phyloP scores from a whole-genome alignment of 37 sponge, comb jelly and placozoan genomes.

The Cladorhizidae sp. region DNA sequence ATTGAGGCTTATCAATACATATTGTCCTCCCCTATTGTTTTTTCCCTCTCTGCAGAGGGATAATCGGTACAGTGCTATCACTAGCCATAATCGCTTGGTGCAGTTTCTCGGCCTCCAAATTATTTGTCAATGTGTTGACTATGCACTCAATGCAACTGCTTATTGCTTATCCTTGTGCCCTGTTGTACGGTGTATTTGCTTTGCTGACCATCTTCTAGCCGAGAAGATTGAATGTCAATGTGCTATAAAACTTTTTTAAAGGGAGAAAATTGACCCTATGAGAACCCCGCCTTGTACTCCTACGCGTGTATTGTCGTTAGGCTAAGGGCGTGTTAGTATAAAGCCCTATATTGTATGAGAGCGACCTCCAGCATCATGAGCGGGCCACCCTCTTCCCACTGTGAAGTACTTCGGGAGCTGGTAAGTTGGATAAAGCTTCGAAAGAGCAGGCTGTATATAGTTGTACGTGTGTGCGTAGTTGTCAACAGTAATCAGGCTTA shows the following conservation, averaged over 20 bases:
- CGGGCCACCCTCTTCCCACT: constrained; percentile 4
- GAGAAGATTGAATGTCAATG: not conserved
- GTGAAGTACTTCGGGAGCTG: constrained; percentile 17
- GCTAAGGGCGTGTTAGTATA: no score
- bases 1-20: no score
- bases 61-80: constrained; percentile 77
- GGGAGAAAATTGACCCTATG: no score
- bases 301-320: no score
- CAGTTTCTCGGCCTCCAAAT: constrained; percentile 89
- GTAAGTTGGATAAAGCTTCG: not conserved
- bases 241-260: not conserved
- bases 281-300: no score
- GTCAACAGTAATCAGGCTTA: no score
- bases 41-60: constrained; percentile 61
- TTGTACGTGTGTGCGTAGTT: no score
- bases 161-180: constrained; percentile 96
- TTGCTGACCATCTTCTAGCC: constrained; percentile 91
- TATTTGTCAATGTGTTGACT: constrained; percentile 89
- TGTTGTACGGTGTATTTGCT: constrained; percentile 96
- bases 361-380: not conserved
- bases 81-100: constrained; percentile 86
- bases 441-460: no score
- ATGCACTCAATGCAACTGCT: constrained; percentile 96
- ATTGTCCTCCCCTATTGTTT: not conserved
- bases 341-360: no score